Evolutionary conservation across 2,797 vertebrate species (phyloP), one percentile per base, ranked within the genome.

Genomic region (Clarias platycephalus): DNA sequence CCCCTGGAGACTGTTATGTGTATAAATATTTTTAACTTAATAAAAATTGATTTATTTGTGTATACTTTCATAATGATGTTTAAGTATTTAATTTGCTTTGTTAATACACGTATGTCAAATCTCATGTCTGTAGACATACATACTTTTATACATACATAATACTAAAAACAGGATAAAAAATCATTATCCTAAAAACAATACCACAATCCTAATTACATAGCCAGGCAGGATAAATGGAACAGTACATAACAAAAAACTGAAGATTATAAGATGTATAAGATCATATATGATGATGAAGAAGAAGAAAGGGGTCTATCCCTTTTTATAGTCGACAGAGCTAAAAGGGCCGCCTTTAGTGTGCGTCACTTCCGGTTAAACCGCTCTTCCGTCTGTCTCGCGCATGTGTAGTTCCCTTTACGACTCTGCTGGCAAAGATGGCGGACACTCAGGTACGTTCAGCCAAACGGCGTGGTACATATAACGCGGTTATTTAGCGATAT

Each of bases 381-480:
- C 0, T 90, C 91, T 95, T 95, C 91, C 89, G 89, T 49, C 67
- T 86, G 77, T 83, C 86, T 89, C 89, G 93, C 91, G 92, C 92
- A 90, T 90, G 60, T 67, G 31, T 84, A 82, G 93, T 88, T 86
- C 95, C 95, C 94, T 96, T 96, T 95, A 91, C 93, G 88, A 92
- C 94, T 95, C 93, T 92, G 93, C 92, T 90, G 88, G 92, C 93
- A 87, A 95, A 95, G 94, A 96, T 96, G 95, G 94, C 95, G 94
- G 95, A 96, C 68, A 91, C 88, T 85, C 95, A 96, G 94, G 95
- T 96, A 94, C 9, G 93, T 88, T 74, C 22, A 26, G 63, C 9
- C 49, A 68, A 84, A 64, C 89, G 89, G 92, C 93, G 92, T 94
- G 93, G 92, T 83, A n/a, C 57, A 3, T 79, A 83, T 79, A 88